A percentile compares a stretch with the other conserved stretches of the same genome.
These are phyloP conservation scores for Pseudococcus jackbeardsleyi DNA, from an alignment of 2,888 invertebrate genomes.

Conservation along the genomic window DNA sequence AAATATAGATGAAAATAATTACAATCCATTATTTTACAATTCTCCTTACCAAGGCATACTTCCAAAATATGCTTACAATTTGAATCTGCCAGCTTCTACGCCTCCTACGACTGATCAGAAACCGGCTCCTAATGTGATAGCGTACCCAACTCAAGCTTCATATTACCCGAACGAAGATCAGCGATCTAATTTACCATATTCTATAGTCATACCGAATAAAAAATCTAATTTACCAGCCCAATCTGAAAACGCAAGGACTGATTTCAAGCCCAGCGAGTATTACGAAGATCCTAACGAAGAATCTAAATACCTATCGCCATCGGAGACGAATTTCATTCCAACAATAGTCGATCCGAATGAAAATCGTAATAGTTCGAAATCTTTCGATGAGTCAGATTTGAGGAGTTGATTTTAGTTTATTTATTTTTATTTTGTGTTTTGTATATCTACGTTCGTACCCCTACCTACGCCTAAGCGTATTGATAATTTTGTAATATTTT, in stretches of 20 bases:
- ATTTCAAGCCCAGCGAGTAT: constrained; percentile 37
- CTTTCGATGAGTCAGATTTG: background rate
- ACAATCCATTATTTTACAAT: constrained; percentile 5
- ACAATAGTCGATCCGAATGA: constrained; percentile 5
- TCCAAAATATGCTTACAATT: background rate
- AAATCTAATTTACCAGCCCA: background rate
- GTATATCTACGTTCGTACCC: no score
- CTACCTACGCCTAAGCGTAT: no score
- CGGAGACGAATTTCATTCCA: background rate
- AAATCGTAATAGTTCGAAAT: constrained; percentile 18
- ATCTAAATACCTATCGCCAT: constrained; percentile 4
- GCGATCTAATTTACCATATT: constrained; percentile 20
- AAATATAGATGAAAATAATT: background rate
- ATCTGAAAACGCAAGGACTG: background rate
- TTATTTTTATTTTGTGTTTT: background rate
- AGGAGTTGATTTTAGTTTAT: constrained; percentile 4
- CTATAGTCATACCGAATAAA: constrained; percentile 41
- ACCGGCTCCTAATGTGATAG: background rate
- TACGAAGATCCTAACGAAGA: constrained; percentile 36
- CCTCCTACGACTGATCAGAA: background rate
- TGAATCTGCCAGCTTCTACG: constrained; percentile 5
- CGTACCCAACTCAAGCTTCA: constrained; percentile 16
- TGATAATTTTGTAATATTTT: no score
- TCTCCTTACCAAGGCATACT: background rate
- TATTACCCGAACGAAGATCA: constrained; percentile 13